Evolutionary conservation across 2,113 vertebrate genomes (phyloP).

Genomic region (Caretta caretta): DNA sequence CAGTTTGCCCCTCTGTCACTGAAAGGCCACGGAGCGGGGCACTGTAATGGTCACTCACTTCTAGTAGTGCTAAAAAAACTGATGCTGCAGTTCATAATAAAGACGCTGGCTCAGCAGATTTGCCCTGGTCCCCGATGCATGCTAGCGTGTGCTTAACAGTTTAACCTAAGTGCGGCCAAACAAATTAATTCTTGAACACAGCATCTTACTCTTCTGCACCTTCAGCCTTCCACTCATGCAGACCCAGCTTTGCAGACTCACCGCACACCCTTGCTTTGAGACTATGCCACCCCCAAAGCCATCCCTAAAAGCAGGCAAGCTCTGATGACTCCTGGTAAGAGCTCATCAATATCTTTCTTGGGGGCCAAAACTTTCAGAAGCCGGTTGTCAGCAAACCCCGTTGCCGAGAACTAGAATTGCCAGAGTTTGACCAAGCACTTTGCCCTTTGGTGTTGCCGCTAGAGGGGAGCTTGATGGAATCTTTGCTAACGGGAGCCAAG

Average conservation of each 20-base stretch:
- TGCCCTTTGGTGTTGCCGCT: slow-evolving; percentile 26
- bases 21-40: no score
- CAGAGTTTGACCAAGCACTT: rapidly evolving
- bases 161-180: background rate
- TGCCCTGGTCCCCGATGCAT: background rate
- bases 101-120: background rate
- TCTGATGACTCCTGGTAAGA: background rate
- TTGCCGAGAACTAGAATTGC: background rate
- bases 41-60: no score
- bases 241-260: rapidly evolving
- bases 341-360: background rate
- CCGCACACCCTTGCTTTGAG: rapidly evolving
- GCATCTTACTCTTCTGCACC: rapidly evolving
- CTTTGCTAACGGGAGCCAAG: slow-evolving; percentile 57
- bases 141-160: rapidly evolving
- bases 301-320: rapidly evolving
- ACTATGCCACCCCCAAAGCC: background rate
- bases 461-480: background rate
- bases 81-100: no score
- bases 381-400: background rate
- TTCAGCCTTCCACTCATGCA: rapidly evolving
- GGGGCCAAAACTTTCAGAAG: background rate
- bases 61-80: no score
- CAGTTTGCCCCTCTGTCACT: no score
- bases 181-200: background rate